A percentile compares a stretch with the other conserved stretches of the same genome.
Evolutionary conservation across 37 sponge, comb jelly and placozoan genomes (phyloP).

Genomic region (Eunapius fragilis): DNA sequence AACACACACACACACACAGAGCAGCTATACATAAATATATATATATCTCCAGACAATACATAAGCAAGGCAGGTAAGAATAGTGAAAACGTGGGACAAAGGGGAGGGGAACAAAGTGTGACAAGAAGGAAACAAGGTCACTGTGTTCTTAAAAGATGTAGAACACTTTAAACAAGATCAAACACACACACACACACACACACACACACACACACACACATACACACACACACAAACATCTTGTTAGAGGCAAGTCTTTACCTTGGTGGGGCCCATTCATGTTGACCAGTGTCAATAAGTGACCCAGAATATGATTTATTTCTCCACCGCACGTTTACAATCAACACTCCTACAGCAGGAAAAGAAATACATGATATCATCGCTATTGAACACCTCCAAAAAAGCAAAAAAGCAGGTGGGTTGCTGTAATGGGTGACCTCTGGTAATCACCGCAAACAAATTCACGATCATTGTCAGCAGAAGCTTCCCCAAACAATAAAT

Average conservation of each 20-base stretch:
- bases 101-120: too few species aligned
- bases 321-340: constrained; percentile 89
- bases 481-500: neutral
- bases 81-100: too few species aligned
- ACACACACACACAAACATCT: constrained; percentile 33
- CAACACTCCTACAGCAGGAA: constrained; percentile 84
- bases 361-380: too few species aligned
- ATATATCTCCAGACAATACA: too few species aligned
- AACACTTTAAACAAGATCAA: too few species aligned
- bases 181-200: constrained; percentile 52
- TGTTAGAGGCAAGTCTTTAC: constrained; percentile 27
- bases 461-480: neutral
- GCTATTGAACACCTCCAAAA: neutral
- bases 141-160: too few species aligned
- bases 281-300: constrained; percentile 89
- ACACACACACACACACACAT: constrained; percentile 14
- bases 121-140: too few species aligned
- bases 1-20: neutral
- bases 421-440: neutral
- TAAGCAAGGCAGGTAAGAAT: too few species aligned
- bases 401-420: neutral
- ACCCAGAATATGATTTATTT: constrained; percentile 84
- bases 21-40: constrained; percentile 11
- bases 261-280: constrained; percentile 94
- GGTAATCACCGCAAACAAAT: neutral